Evolutionary conservation across 2,113 vertebrate species (phyloP), one percentile per base, ranked within the genome.

Genomic region (Columba livia): DNA sequence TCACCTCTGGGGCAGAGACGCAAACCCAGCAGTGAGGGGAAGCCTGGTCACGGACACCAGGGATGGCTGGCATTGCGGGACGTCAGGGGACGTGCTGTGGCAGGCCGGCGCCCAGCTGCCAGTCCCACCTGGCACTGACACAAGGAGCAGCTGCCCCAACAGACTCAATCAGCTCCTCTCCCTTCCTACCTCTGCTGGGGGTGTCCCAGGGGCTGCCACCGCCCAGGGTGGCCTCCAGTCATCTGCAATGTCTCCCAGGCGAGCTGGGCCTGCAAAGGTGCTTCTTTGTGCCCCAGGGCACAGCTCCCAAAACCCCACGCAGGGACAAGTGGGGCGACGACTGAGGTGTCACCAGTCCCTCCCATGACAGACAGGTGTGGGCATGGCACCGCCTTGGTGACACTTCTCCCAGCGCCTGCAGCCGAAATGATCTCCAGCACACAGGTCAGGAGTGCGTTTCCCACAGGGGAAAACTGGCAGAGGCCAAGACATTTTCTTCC

Each of bases 301-400:
- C 60, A 38, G 48, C 11, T 79, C 32, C 54, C 53, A 62, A 34
- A 70, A 48, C 5, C 26, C 56, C 9, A 1, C 1, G 6, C 17
- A 24, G 34, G 69, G 20, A 78, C 31, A 83, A 64, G 42, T 4
- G 21, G 51, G 32, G 26, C 3, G 5, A 36, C 29, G 61, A 17
- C 36, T 42, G 69, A 67, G 60, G 42, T 12, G 51, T 42, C 54
- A 51, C 61, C 60, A 38, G 32, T 38, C 32, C 24, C 47, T 47
- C 78, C 48, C 64, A 14, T 28, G 36, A 28, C 54, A 53, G 38
- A 26, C 1, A 1, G 62, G 34, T 1, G 12, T n/a, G n/a, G 74
- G 79, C 57, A 82, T 0, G 0, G 25, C 40, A 67, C 25, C 13
- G 5, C 21, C 6, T 0, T 2, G 5, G 58, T 65, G 75, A 57